Evolutionary conservation across 2,797 vertebrate species (phyloP).

Genomic region (Mionectes olivaceus): DNA sequence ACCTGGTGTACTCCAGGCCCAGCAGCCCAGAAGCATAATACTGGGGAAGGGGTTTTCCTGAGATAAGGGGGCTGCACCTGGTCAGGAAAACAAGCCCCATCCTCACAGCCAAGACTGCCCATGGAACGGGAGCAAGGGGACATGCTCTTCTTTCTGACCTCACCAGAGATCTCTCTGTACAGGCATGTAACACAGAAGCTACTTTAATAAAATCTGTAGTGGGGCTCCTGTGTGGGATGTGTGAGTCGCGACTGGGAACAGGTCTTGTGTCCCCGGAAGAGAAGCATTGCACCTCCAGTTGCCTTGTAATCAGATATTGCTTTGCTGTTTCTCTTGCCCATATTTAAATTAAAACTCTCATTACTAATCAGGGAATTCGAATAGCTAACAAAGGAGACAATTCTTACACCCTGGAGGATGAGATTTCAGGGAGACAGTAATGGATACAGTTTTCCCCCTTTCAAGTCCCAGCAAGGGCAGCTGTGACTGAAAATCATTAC

Average conservation of each 20-base stretch:
- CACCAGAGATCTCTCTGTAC: background rate
- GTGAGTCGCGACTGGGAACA: background rate
- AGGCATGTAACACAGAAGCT: background rate
- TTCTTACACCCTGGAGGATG: background rate
- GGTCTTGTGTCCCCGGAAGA: fast-evolving
- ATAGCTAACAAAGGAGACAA: background rate
- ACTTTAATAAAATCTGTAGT: background rate
- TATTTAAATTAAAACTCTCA: background rate
- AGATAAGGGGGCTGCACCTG: fast-evolving
- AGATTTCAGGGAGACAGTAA: background rate
- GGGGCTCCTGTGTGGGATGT: background rate
- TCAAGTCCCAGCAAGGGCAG: constrained; percentile 12
- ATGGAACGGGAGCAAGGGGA: background rate
- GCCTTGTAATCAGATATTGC: background rate
- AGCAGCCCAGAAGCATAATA: fast-evolving
- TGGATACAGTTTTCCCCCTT: background rate
- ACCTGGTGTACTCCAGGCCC: background rate
- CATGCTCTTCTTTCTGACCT: background rate
- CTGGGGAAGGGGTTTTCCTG: background rate
- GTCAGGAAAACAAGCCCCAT: background rate
- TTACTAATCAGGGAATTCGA: background rate
- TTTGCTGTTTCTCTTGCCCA: background rate
- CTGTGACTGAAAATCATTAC: constrained; percentile 14
- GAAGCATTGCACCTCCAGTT: background rate
- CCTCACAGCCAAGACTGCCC: background rate